Evolutionary conservation across 2,797 vertebrate genomes (phyloP).

Genomic region (Urophycis tenuis): DNA sequence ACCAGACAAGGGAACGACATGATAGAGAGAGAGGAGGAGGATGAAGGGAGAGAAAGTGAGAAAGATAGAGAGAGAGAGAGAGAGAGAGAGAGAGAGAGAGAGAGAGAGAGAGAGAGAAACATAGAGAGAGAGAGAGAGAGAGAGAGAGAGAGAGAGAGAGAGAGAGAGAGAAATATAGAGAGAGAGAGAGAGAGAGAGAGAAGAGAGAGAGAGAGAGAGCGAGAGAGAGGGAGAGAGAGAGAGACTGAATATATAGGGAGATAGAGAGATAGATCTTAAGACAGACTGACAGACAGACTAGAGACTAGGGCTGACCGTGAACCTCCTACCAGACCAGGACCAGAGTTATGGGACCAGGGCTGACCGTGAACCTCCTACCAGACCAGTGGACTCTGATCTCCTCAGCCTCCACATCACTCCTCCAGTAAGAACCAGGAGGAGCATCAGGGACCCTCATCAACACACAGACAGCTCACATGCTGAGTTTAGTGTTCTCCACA

Average conservation of each 20-base stretch:
- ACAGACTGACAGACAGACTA: neutral
- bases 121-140: neutral
- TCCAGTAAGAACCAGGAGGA: no score
- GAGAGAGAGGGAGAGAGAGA: neutral
- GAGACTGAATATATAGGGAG: neutral
- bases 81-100: neutral
- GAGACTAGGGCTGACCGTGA: no score
- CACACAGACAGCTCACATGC: neutral
- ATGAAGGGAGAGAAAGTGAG: neutral
- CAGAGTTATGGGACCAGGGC: neutral
- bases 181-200: neutral
- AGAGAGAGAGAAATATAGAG: neutral
- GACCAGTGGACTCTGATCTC: neutral
- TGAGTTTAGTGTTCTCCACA: neutral
- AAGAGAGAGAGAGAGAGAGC: neutral
- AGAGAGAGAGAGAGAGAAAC: neutral
- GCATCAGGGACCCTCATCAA: neutral
- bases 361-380: no score
- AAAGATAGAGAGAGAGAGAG: neutral
- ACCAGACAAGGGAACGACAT: neutral
- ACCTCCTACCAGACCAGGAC: neutral
- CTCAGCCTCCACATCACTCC: neutral
- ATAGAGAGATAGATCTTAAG: neutral
- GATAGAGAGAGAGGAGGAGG: neutral
- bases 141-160: neutral